Evolutionary conservation across 2,113 vertebrate species (phyloP).

Genomic region (Callorhinus ursinus): DNA sequence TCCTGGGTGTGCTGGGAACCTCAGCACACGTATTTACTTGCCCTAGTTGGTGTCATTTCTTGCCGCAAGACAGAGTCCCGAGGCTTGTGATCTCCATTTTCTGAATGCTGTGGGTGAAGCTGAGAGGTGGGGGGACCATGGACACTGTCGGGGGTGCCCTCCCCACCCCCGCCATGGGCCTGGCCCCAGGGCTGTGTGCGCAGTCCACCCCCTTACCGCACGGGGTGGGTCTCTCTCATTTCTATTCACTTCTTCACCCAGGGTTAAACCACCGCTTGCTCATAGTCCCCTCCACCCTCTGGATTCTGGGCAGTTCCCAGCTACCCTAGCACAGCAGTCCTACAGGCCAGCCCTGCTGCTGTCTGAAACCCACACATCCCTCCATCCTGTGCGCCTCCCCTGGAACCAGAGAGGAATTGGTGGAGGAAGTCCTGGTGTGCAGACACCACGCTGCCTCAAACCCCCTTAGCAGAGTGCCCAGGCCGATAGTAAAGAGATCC

Average conservation of each 20-base stretch:
- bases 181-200: not conserved
- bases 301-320: not conserved
- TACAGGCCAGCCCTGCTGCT: not conserved
- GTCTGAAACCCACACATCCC: not conserved
- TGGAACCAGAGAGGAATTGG: not conserved
- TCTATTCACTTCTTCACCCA: not conserved
- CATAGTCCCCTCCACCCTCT: not conserved
- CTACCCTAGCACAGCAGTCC: too few species aligned
- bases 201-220: not conserved
- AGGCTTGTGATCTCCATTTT: not conserved
- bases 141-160: rapidly evolving
- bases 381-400: too few species aligned
- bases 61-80: slow-evolving; percentile 54
- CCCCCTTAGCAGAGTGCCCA: not conserved
- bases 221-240: not conserved
- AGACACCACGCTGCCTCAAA: rapidly evolving
- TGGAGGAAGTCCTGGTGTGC: not conserved
- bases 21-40: slow-evolving; percentile 64
- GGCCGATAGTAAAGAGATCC: not conserved
- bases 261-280: not conserved
- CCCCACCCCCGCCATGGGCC: not conserved
- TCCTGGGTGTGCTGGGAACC: slow-evolving; percentile 62
- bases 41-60: slow-evolving; percentile 61
- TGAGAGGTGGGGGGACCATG: too few species aligned
- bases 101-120: not conserved